Base-by-base conservation (phyloP, 2,888 invertebrate genomes). In the Eupithecia tripunctaria region DNA sequence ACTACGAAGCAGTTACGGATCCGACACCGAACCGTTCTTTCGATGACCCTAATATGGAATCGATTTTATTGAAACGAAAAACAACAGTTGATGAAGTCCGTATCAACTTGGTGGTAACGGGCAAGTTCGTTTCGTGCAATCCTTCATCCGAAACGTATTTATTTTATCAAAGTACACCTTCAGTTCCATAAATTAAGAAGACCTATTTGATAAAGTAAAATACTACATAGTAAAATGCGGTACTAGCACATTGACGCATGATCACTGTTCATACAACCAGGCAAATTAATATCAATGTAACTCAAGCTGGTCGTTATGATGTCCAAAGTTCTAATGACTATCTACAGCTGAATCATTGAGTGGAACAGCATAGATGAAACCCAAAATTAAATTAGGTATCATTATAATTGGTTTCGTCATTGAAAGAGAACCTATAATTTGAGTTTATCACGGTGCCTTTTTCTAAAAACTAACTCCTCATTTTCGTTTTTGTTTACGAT, bases 221-320 rank as follows among this genome's bases (percentile, higher is more conserved):
- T 27, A 59, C 0, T 59, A 27, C 15, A 59, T 64, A 25, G 25
- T 5, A n/a, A 67, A 67, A 59, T 71, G 65, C 62, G 70, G 43
- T 68, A 70, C 67, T 70, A 43, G 65, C 66, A 38, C 51, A 62
- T 63, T 32, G 56, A 25, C 25, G 25, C 25, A 56, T 56, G 21
- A 7, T 56, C 56, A 56, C 56, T 56, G 56, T 56, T 56, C 25
- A 67, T 64, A 67, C 66, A 63, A 67, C 15, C 2, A 67, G 25
- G 18, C 69, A 60, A 67, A 70, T 72, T 75, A 51, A 70, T 75
- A 72, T 65, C 47, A 67, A 60, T 75, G 64, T 63, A 69, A 71
- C 43, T 43, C 63, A 29, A 71, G 27, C 51, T 69, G 71, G 64
- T 69, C 32, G 43, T 47, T 56, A 74, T 74, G n/a, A 74, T 25